Evolutionary conservation across 2,888 invertebrate species (phyloP).

Genomic region (Pollenia labialis): DNA sequence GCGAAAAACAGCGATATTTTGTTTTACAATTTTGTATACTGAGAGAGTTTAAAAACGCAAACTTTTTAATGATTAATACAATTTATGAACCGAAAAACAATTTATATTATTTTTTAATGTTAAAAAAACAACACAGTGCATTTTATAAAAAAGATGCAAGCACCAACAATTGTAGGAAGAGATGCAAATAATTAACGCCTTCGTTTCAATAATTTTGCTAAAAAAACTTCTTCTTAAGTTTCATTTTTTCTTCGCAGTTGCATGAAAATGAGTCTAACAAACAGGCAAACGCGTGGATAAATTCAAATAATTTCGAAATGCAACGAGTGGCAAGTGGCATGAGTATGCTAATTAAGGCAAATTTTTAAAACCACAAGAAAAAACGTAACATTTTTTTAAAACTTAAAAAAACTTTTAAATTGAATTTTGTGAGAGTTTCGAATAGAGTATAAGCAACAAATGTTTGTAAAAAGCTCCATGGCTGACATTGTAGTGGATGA

Average conservation of each 20-base stretch:
- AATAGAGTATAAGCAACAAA: slow-evolving; percentile 76
- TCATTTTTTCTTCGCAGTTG: slow-evolving; percentile 12
- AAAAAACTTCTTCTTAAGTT: background rate
- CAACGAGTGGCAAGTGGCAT: slow-evolving; percentile 32
- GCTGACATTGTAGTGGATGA: slow-evolving; percentile 82
- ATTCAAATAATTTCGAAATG: slow-evolving; percentile 49
- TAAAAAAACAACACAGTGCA: slow-evolving; percentile 44
- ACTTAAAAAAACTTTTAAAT: background rate
- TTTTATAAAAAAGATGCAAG: slow-evolving; percentile 31
- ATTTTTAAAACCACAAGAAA: background rate
- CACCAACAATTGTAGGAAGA: slow-evolving; percentile 64
- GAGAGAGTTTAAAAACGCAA: slow-evolving; percentile 15
- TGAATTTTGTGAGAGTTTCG: background rate
- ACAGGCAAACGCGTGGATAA: slow-evolving; percentile 59
- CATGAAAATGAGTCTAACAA: slow-evolving; percentile 51
- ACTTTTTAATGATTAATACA: slow-evolving; percentile 58
- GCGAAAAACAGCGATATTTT: background rate
- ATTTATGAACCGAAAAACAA: slow-evolving; percentile 60
- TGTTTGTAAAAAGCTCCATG: slow-evolving; percentile 83
- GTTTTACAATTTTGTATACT: background rate
- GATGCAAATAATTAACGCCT: slow-evolving; percentile 73
- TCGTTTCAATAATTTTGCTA: slow-evolving; percentile 40
- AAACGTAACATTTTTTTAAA: background rate
- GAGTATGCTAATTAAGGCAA: slow-evolving; percentile 55
- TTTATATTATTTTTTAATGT: background rate